Percentiles rank a stretch among this genome's conserved stretches.
Conservation (phyloP, 2,888 invertebrate species). For the Nematopogon swammerdamellus region DNA sequence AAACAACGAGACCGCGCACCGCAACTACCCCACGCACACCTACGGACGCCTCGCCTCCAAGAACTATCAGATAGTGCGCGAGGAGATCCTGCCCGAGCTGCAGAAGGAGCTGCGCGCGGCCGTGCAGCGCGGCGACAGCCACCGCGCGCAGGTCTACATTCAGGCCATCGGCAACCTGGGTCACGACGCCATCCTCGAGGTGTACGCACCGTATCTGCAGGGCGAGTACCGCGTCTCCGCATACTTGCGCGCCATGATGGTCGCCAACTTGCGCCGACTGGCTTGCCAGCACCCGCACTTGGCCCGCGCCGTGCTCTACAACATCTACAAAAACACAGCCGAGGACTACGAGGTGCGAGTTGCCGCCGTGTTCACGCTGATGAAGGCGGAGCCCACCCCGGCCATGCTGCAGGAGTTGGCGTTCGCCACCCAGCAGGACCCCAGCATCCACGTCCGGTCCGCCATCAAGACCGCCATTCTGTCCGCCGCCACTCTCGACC, state of each 20-base stretch:
- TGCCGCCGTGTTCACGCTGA: conserved; percentile 59
- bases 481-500: conserved; percentile 46
- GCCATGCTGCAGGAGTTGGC: conserved; percentile 70
- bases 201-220: conserved; percentile 66
- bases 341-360: conserved; percentile 65
- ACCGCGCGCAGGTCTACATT: conserved; percentile 58
- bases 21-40: conserved; percentile 62
- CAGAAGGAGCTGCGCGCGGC: conserved; percentile 50
- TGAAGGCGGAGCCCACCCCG: conserved; percentile 57
- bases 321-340: conserved; percentile 62
- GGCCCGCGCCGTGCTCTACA: conserved; percentile 58
- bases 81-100: conserved; percentile 60
- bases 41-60: conserved; percentile 60
- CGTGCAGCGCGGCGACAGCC: conserved; percentile 48
- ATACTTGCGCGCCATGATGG: conserved; percentile 63
- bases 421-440: conserved; percentile 61
- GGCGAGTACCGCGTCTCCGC: conserved; percentile 52
- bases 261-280: conserved; percentile 54
- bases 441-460: conserved; percentile 60
- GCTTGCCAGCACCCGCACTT: conserved; percentile 46
- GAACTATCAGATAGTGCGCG: conserved; percentile 47
- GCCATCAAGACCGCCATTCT: conserved; percentile 63
- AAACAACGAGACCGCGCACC: conserved; percentile 52
- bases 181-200: conserved; percentile 56
- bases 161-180: conserved; percentile 61